Evolutionary conservation across 1,140 invertebrate species (phyloP).

Genomic region (Aricia agestis): DNA sequence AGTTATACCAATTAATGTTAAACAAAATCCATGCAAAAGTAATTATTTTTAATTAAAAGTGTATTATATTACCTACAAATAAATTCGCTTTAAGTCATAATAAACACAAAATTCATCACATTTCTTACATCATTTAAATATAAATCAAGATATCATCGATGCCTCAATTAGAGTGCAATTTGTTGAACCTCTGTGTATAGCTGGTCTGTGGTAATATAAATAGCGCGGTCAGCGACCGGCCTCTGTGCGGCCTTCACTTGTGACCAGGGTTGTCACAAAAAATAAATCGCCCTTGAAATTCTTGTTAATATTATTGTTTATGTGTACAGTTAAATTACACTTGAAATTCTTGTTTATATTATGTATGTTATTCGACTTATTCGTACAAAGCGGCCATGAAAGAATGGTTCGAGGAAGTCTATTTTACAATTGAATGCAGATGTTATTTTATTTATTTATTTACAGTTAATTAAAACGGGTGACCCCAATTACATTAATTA

Average conservation of each 20-base stretch:
- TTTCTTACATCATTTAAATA: not conserved
- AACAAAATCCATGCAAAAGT: too few species aligned
- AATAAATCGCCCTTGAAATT: not conserved
- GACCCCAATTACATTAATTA: too few species aligned
- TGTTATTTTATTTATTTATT: too few species aligned
- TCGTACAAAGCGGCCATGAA: not conserved
- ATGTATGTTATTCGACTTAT: conserved; percentile 5
- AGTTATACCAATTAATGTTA: too few species aligned
- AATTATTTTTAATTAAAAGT: not conserved
- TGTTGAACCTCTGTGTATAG: conserved; percentile 31
- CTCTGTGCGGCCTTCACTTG: conserved; percentile 65
- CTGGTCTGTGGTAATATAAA: conserved; percentile 51
- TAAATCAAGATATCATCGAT: not conserved
- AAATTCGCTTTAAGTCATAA: not conserved
- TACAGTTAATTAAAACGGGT: too few species aligned
- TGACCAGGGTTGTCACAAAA: conserved; percentile 36
- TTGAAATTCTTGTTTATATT: not conserved
- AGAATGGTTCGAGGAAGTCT: too few species aligned
- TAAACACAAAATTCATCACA: not conserved
- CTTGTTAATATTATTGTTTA: not conserved
- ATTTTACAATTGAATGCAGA: too few species aligned
- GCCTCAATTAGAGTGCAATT: conserved; percentile 22
- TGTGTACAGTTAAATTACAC: not conserved
- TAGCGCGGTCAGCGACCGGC: conserved; percentile 67
- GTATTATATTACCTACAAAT: not conserved